Conservation (phyloP, 2,113 vertebrate species). For the Cygnus buccinator region DNA sequence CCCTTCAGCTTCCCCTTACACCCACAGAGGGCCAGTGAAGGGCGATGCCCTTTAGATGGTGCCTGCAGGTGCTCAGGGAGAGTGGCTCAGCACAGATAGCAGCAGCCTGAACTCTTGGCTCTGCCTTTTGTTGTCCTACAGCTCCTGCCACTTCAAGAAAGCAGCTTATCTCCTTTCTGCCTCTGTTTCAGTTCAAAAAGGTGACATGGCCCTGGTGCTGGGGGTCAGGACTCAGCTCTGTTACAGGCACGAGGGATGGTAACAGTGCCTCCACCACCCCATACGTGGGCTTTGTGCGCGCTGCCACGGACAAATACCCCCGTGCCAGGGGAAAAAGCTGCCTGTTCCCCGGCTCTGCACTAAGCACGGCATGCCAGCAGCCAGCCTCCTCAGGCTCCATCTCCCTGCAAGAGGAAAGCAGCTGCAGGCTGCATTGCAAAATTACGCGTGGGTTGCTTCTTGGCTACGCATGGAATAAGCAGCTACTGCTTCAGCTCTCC, state of each 20-base stretch:
- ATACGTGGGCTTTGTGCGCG: not conserved
- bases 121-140: not conserved
- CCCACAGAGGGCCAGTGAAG: not conserved
- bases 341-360: not conserved
- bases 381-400: not conserved
- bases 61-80: not conserved
- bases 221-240: not conserved
- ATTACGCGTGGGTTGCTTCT: conserved; percentile 30
- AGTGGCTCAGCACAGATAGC: not conserved
- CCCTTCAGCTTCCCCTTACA: not conserved
- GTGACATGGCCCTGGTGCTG: not conserved
- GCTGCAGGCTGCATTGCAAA: conserved; percentile 48
- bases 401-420: not conserved
- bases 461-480: conserved; percentile 40
- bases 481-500: conserved; percentile 47
- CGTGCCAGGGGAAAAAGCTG: not conserved
- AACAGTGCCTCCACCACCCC: not conserved
- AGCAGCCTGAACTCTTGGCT: not conserved
- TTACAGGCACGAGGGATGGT: not conserved
- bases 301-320: not conserved
- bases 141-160: not conserved
- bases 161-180: not conserved
- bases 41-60: not conserved
- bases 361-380: rapidly evolving
- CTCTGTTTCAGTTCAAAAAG: not conserved